Conservation (phyloP, 2,888 invertebrate genomes). For the Idaea biselata region DNA sequence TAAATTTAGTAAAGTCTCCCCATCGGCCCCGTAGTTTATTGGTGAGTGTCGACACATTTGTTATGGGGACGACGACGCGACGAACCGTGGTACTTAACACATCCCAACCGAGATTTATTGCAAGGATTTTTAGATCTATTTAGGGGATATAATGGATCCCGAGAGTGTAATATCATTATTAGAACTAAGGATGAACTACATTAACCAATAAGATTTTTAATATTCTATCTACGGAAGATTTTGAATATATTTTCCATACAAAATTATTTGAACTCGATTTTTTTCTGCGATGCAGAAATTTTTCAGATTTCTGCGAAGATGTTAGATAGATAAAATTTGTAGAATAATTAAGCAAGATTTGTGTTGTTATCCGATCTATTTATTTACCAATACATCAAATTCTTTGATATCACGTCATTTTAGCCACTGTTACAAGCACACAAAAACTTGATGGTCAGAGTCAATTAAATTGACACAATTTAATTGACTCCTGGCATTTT, state of each 20-base stretch:
- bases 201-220: neutral
- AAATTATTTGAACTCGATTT: too few relatives aligned
- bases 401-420: too few relatives aligned
- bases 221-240: too few relatives aligned
- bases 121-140: slow-evolving; percentile 30
- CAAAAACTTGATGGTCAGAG: too few relatives aligned
- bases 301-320: too few relatives aligned
- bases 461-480: too few relatives aligned
- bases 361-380: too few relatives aligned
- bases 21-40: slow-evolving; percentile 49
- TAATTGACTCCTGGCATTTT: too few relatives aligned
- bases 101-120: slow-evolving; percentile 61
- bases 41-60: slow-evolving; percentile 69
- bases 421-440: too few relatives aligned
- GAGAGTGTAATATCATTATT: neutral
- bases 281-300: neutral
- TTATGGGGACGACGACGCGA: slow-evolving; percentile 47
- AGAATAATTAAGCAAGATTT: too few relatives aligned
- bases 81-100: slow-evolving; percentile 56
- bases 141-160: slow-evolving; percentile 2
- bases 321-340: neutral
- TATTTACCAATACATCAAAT: too few relatives aligned
- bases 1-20: slow-evolving; percentile 50
- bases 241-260: too few relatives aligned
- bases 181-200: neutral